Base-by-base conservation (phyloP, 1,140 invertebrate species). In the Pomacea maculata region DNA sequence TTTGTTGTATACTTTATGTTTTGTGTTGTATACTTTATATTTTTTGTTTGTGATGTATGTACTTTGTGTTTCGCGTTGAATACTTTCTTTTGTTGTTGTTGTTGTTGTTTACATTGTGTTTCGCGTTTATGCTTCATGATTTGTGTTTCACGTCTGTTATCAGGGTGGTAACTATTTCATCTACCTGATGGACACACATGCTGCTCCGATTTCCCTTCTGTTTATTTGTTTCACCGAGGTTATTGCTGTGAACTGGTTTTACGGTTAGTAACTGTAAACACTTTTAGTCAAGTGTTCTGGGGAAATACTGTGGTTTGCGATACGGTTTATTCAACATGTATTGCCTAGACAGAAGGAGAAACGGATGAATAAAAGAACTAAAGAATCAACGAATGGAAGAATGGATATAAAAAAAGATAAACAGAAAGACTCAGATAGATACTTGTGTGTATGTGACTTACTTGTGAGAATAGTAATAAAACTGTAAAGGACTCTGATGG, bases 121-220 rank as follows among this genome's bases (percentile, higher is more conserved):
- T 45, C 34, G 11, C 8, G 15, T 70, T 57, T 71, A 15, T 77
- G 10, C 25, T 79, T 19, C 19, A 17, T 74, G n/a, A 7, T 17
- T 19, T n/a, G 0, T 65, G 17, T 19, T 61, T 19, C n/a, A 11
- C 17, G 21, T 81, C 63, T 74, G 63, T 83, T 84, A 83, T 74
- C 80, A 97, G 96, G 96, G 96, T 75, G 96, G 96, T 6, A 95
- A 95, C 85, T 97, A 96, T 90, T 94, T 97, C 88, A 95, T 97
- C 80, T 94, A 95, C 85, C 91, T 97, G 57, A 92, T 97, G 83
- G 95, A 97, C 91, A 94, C 94, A 4, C 96, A 96, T 88, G 95
- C 96, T 17, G 96, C 96, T 34, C 95, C 96, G 8, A 95, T 96
- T 84, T 96, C 96, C 6, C 92, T 97, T 12, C 92, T 97, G 3